These are phyloP conservation scores for Potamilus streckersoni DNA, from an alignment of 1,140 invertebrate species.

Conservation along the genomic window DNA sequence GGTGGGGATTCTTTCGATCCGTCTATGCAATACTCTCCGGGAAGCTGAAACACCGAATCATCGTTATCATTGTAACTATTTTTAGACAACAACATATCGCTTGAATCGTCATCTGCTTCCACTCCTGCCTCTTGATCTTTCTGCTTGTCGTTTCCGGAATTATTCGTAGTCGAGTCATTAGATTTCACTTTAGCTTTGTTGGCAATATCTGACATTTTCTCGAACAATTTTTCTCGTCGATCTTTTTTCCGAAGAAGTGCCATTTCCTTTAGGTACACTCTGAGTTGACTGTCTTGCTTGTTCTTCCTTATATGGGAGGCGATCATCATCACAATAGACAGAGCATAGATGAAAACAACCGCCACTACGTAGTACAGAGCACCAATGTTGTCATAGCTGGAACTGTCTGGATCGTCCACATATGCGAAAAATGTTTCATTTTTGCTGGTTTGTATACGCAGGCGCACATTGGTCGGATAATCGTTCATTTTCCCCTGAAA, in stretches of 20 bases:
- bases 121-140: conserved; percentile 17
- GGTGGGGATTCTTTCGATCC: conserved; percentile 22
- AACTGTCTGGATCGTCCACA: conserved; percentile 41
- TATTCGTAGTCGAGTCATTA: conserved; percentile 8
- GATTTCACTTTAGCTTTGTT: conserved; percentile 24
- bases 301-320: conserved; percentile 65
- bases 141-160: conserved; percentile 16
- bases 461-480: conserved; percentile 39
- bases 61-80: conserved; percentile 32
- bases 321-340: conserved; percentile 67
- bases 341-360: conserved; percentile 64
- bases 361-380: conserved; percentile 66
- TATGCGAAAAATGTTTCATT: conserved; percentile 48
- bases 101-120: conserved; percentile 38
- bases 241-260: conserved; percentile 56
- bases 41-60: conserved; percentile 41
- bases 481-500: conserved; percentile 43
- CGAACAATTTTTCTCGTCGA: conserved; percentile 53
- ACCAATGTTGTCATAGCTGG: conserved; percentile 57
- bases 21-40: conserved; percentile 19
- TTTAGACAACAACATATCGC: conserved; percentile 34
- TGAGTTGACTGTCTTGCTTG: conserved; percentile 62
- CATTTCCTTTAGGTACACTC: conserved; percentile 64
- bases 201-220: conserved; percentile 45
- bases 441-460: conserved; percentile 43